phyloP scores from a whole-genome alignment of 2,888 invertebrate genomes.

The Megastigmus dorsalis region DNA sequence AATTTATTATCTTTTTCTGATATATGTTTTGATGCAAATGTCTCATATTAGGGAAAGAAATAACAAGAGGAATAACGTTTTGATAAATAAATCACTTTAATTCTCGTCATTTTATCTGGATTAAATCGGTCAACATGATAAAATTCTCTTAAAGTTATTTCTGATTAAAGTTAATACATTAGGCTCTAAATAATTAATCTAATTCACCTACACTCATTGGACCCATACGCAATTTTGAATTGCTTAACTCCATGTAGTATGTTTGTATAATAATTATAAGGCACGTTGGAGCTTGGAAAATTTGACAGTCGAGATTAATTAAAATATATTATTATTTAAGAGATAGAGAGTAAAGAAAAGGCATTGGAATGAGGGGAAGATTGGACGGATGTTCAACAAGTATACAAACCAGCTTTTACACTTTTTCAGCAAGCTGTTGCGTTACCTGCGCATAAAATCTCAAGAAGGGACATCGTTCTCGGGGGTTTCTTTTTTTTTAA shows the following conservation, averaged over 20 bases:
- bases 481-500: neutral
- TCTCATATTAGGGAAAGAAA: neutral
- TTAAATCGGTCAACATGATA: constrained; percentile 41
- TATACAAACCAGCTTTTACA: neutral
- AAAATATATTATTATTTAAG: constrained; percentile 17
- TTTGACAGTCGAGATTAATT: constrained; percentile 28
- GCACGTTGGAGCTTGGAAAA: constrained; percentile 36
- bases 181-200: neutral
- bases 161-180: constrained; percentile 33
- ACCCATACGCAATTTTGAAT: constrained; percentile 29
- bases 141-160: constrained; percentile 38
- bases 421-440: neutral
- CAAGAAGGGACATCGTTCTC: neutral
- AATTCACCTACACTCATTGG: constrained; percentile 26
- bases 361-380: neutral
- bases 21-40: too few species aligned
- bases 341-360: neutral
- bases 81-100: constrained; percentile 51
- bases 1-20: neutral
- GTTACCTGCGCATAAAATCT: neutral
- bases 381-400: constrained; percentile 21
- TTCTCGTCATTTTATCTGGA: constrained; percentile 22
- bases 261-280: constrained; percentile 17
- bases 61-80: constrained; percentile 12
- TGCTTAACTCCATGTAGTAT: constrained; percentile 7